These are phyloP conservation scores for Limnothrissa miodon DNA, from an alignment of 2,113 vertebrate genomes.

Conservation along the genomic window DNA sequence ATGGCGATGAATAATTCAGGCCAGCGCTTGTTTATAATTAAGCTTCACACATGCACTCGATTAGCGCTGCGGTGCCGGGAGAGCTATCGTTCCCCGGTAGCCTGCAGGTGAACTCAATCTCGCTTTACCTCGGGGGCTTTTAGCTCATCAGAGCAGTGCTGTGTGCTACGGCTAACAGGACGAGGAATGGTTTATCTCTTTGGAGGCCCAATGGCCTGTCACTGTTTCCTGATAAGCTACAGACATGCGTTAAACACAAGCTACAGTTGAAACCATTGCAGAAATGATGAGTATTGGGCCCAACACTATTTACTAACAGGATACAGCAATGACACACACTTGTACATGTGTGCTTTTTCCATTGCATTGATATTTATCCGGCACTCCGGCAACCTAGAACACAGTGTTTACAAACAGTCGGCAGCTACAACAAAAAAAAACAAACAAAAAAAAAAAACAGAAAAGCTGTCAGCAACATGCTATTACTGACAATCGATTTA, in stretches of 20 bases:
- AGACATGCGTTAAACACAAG: background rate
- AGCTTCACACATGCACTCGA: slow-evolving; percentile 30
- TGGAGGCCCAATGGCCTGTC: background rate
- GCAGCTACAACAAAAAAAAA: no score
- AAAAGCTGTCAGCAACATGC: no score
- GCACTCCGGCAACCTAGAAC: no score
- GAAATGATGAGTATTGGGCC: background rate
- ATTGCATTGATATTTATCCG: background rate
- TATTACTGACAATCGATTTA: no score
- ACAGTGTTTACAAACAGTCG: no score
- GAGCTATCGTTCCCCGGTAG: slow-evolving; percentile 28
- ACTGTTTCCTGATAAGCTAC: background rate
- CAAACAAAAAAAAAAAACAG: no score
- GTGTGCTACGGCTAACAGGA: background rate
- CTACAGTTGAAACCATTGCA: background rate
- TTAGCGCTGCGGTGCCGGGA: slow-evolving; percentile 14
- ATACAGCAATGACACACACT: background rate
- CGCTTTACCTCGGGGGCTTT: background rate
- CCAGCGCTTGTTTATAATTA: slow-evolving; percentile 45
- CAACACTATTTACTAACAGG: background rate
- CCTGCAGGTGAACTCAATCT: slow-evolving; percentile 38
- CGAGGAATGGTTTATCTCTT: background rate
- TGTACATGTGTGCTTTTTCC: background rate
- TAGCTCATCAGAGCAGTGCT: background rate
- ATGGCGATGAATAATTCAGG: slow-evolving; percentile 46